Evolutionary conservation across 2,113 vertebrate genomes (phyloP).

Genomic region (Leptocoma aspasia): DNA sequence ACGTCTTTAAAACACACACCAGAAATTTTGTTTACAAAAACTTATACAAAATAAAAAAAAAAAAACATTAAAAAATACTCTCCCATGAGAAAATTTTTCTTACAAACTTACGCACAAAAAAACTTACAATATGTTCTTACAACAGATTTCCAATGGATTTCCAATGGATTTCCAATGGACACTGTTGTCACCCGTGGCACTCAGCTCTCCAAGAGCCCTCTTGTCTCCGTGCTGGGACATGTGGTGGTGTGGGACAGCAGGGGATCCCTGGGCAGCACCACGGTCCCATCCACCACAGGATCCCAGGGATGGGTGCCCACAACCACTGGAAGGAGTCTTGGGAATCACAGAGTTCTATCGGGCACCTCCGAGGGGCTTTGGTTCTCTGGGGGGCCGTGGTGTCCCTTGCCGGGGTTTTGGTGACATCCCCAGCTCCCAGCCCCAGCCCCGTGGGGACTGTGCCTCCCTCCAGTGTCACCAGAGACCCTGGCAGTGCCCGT

Average conservation of each 20-base stretch:
- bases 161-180: not conserved
- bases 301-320: not conserved
- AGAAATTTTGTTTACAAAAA: no score
- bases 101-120: no score
- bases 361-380: fast-evolving
- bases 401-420: not conserved
- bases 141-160: not conserved
- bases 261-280: not conserved
- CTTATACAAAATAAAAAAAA: no score
- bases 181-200: fast-evolving
- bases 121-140: no score
- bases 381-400: fast-evolving
- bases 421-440: not conserved
- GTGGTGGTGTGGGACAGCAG: not conserved
- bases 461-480: not conserved
- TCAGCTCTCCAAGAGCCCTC: not conserved
- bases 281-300: not conserved
- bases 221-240: not conserved
- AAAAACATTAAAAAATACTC: no score
- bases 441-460: not conserved
- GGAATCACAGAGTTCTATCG: not conserved
- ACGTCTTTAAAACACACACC: no score
- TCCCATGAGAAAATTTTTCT: no score
- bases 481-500: fast-evolving
- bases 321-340: fast-evolving